Conservation (phyloP, 2,888 invertebrate genomes). For the Boloria euphrosyne region DNA sequence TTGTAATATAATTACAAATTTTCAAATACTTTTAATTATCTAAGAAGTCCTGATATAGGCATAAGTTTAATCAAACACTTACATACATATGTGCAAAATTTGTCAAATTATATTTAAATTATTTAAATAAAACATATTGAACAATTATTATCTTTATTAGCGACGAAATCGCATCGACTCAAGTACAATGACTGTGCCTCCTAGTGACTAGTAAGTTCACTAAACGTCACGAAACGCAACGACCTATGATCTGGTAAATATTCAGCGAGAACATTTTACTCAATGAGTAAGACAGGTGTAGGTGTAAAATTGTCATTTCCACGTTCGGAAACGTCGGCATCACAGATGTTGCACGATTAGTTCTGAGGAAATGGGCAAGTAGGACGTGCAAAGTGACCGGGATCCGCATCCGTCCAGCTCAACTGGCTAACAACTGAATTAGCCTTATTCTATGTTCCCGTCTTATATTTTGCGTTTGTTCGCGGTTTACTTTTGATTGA, state of each 20-base stretch:
- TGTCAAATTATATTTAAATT: too few relatives aligned
- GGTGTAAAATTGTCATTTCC: slow-evolving; percentile 44
- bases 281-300: slow-evolving; percentile 35
- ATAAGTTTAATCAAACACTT: too few relatives aligned
- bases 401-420: slow-evolving; percentile 51
- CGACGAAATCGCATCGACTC: too few relatives aligned
- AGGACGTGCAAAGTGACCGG: slow-evolving; percentile 49
- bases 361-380: slow-evolving; percentile 44
- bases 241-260: slow-evolving; percentile 4
- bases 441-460: slow-evolving; percentile 40
- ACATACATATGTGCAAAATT: too few relatives aligned
- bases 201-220: background rate
- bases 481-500: slow-evolving; percentile 16
- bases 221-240: background rate
- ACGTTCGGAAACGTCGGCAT: slow-evolving; percentile 45
- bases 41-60: too few relatives aligned
- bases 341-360: slow-evolving; percentile 45
- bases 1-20: too few relatives aligned
- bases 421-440: slow-evolving; percentile 40
- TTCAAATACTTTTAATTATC: too few relatives aligned
- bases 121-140: too few relatives aligned
- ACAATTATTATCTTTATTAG: too few relatives aligned
- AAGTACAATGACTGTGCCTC: too few relatives aligned
- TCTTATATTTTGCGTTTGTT: slow-evolving; percentile 23
- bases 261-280: slow-evolving; percentile 18